A percentile compares a stretch with the other conserved stretches of the same genome.
Conservation (phyloP, 2,888 invertebrate species). For the Drosophila flavopinicola region DNA sequence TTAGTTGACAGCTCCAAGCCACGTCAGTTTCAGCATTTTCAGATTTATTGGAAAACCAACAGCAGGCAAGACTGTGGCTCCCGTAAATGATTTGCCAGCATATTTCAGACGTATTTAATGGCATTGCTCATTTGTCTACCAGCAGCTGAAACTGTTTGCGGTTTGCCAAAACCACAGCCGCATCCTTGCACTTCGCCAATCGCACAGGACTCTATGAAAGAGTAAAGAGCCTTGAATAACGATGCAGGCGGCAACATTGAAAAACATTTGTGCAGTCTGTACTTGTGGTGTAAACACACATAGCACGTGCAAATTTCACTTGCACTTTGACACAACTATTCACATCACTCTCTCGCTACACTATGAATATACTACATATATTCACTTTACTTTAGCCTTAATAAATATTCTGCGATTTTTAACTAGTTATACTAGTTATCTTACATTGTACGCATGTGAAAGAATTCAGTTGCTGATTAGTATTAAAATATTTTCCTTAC, state of each 20-base stretch:
- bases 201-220: slow-evolving; percentile 12
- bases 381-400: too few species aligned
- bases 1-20: slow-evolving; percentile 41
- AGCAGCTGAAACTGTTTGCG: slow-evolving; percentile 47
- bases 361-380: not conserved
- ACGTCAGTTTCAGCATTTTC: slow-evolving; percentile 38
- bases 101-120: slow-evolving; percentile 73
- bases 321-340: slow-evolving; percentile 12
- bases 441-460: too few species aligned
- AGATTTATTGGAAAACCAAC: slow-evolving; percentile 57
- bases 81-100: slow-evolving; percentile 71
- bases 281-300: slow-evolving; percentile 52
- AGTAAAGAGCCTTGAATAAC: slow-evolving; percentile 6
- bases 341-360: not conserved
- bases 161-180: slow-evolving; percentile 27
- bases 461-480: too few species aligned
- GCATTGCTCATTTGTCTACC: slow-evolving; percentile 71
- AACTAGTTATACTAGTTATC: too few species aligned
- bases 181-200: slow-evolving; percentile 38
- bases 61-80: slow-evolving; percentile 23
- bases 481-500: not conserved
- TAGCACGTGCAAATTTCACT: slow-evolving; percentile 30
- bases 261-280: slow-evolving; percentile 35
- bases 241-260: slow-evolving; percentile 10
- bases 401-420: too few species aligned